A percentile compares a stretch with the other conserved stretches of the same genome.
These are phyloP conservation scores for Drosophila lacteicornis DNA, from an alignment of 1,140 invertebrate species.

Conservation along the genomic window DNA sequence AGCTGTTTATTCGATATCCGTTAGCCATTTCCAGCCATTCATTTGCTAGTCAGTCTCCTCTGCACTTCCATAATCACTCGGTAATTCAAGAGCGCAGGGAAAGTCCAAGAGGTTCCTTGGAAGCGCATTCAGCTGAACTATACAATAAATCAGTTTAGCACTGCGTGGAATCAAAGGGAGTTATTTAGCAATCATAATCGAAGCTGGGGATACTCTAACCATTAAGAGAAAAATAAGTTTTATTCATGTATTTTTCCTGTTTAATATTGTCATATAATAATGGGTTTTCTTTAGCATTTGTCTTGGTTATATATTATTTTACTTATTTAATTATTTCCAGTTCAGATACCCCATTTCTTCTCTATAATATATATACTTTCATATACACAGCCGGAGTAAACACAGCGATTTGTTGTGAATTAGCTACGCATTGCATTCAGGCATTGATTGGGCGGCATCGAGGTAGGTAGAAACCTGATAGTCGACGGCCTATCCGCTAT, in stretches of 20 bases:
- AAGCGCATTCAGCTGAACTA: constrained; percentile 48
- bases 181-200: neutral
- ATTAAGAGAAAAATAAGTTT: neutral
- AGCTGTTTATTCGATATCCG: constrained; percentile 44
- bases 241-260: too few species aligned
- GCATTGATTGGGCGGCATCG: constrained; percentile 61
- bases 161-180: neutral
- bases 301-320: too few species aligned
- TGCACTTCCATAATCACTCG: constrained; percentile 49
- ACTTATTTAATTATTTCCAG: too few species aligned
- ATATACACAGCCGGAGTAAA: neutral
- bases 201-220: neutral
- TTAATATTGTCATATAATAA: neutral
- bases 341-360: too few species aligned
- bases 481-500: constrained; percentile 8
- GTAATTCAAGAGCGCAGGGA: constrained; percentile 20
- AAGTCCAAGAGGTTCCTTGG: constrained; percentile 27
- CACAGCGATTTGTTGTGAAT: constrained; percentile 47
- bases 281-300: too few species aligned
- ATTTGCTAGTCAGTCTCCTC: constrained; percentile 58
- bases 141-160: constrained; percentile 52
- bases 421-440: constrained; percentile 47
- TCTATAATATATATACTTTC: neutral
- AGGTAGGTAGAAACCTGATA: constrained; percentile 65
- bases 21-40: constrained; percentile 44